Conservation (phyloP, 1,140 invertebrate species). For the Orchestia grillus region DNA sequence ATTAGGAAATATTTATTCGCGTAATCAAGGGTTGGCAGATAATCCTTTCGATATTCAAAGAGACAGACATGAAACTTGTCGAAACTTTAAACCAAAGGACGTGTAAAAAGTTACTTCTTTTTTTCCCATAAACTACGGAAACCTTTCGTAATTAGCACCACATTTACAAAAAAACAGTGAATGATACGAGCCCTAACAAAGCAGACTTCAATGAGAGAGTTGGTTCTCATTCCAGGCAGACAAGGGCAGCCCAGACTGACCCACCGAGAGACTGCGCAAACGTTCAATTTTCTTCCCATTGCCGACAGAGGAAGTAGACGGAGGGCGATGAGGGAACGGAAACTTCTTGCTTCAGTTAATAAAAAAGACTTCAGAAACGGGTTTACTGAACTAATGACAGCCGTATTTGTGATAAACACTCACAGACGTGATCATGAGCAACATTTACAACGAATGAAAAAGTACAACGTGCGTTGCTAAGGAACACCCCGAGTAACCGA, state of each 20-base stretch:
- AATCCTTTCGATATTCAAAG: too few species aligned
- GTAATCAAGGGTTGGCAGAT: too few species aligned
- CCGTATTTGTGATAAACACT: background rate
- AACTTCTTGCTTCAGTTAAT: background rate
- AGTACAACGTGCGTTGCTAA: background rate
- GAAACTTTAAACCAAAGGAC: background rate
- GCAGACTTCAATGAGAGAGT: too few species aligned
- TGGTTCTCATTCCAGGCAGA: background rate
- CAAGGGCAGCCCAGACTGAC: background rate
- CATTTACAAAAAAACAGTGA: too few species aligned
- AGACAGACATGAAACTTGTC: background rate
- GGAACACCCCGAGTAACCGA: background rate
- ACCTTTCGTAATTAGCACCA: too few species aligned
- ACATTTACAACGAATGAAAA: background rate
- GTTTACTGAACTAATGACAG: background rate
- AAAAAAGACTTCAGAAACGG: background rate
- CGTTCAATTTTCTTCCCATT: background rate
- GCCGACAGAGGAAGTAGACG: background rate
- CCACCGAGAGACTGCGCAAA: background rate
- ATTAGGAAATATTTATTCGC: too few species aligned
- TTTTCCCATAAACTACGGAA: background rate
- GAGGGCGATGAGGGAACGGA: background rate
- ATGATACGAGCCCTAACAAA: too few species aligned
- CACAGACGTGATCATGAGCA: background rate
- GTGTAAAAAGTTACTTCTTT: background rate